phyloP scores from a whole-genome alignment of 2,113 vertebrate genomes.

The Anser brachyrhynchus region DNA sequence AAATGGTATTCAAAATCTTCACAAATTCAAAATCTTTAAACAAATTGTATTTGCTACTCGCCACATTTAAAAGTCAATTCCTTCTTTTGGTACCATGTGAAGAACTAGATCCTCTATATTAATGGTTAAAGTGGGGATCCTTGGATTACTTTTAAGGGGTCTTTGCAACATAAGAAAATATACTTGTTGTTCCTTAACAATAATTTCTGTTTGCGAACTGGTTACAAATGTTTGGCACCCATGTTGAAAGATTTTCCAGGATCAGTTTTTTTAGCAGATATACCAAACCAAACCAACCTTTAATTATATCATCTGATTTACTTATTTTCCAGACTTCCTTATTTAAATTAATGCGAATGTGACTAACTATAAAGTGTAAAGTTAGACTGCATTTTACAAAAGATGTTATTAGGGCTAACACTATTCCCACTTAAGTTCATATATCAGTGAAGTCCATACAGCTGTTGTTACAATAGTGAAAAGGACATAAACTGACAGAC shows the following conservation, averaged over 20 bases:
- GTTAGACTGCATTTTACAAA: not conserved
- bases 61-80: not conserved
- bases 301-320: not conserved
- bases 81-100: not conserved
- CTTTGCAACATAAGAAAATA: not conserved
- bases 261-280: not conserved
- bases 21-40: not conserved
- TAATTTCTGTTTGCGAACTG: not conserved
- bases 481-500: not conserved
- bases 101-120: not conserved
- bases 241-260: not conserved
- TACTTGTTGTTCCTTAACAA: not conserved
- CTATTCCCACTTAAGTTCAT: not conserved
- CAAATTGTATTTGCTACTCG: not conserved
- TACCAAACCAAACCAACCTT: not conserved
- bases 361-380: not conserved
- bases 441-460: rapidly evolving
- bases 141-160: not conserved
- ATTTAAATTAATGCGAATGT: not conserved
- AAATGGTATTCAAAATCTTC: not conserved
- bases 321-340: not conserved
- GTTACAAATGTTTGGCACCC: not conserved
- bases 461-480: not conserved
- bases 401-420: not conserved
- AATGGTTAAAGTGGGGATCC: not conserved